Conservation (phyloP, 2,113 vertebrate genomes). For the Mobula hypostoma region DNA sequence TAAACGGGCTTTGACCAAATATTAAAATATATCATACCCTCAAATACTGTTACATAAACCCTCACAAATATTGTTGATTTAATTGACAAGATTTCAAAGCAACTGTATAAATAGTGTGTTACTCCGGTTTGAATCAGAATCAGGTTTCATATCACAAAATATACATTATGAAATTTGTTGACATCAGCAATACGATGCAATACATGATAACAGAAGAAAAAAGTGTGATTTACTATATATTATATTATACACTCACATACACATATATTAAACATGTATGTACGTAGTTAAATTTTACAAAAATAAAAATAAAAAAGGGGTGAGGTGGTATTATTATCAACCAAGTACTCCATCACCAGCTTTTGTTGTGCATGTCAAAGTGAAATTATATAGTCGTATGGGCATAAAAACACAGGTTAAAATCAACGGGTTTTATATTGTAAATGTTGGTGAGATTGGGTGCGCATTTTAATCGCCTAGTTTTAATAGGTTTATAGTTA, state of each 20-base stretch:
- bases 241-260: too few species aligned
- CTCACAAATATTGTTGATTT: background rate
- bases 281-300: too few species aligned
- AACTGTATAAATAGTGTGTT: background rate
- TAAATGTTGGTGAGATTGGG: background rate
- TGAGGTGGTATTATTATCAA: background rate
- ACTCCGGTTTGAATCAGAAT: too few species aligned
- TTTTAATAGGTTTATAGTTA: background rate
- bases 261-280: too few species aligned
- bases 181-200: too few species aligned
- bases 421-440: background rate
- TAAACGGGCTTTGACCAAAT: background rate
- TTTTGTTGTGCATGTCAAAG: background rate
- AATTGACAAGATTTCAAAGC: background rate
- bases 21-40: background rate
- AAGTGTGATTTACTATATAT: too few species aligned
- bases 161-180: too few species aligned
- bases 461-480: background rate
- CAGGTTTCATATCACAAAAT: too few species aligned
- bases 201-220: too few species aligned
- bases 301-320: too few species aligned
- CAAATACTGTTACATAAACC: background rate
- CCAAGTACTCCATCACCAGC: background rate
- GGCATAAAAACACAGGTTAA: background rate
- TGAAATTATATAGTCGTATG: too few species aligned